Conservation (phyloP, 1,140 invertebrate genomes). For the Drosophila bifasciata region DNA sequence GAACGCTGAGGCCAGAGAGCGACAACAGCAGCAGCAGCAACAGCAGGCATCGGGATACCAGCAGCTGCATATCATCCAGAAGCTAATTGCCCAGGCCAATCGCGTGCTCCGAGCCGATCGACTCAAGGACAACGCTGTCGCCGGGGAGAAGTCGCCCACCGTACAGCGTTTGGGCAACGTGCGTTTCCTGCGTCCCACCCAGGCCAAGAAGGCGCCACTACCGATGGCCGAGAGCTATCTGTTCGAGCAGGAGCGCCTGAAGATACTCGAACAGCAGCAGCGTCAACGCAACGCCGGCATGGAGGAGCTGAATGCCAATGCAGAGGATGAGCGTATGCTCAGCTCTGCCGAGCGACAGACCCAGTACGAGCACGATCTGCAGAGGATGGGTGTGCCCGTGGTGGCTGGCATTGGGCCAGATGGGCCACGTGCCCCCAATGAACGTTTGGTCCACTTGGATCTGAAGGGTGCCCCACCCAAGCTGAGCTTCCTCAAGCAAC, state of each 20-base stretch:
- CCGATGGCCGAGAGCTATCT: slow-evolving; percentile 67
- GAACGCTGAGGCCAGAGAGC: slow-evolving; percentile 16
- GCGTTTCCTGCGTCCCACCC: slow-evolving; percentile 73
- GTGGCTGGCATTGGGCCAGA: slow-evolving; percentile 78
- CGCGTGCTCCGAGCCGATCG: slow-evolving; percentile 70
- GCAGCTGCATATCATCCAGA: slow-evolving; percentile 77
- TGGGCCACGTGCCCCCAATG: slow-evolving; percentile 77
- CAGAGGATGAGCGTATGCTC: slow-evolving; percentile 74
- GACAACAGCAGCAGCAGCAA: slow-evolving; percentile 20
- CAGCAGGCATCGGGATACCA: slow-evolving; percentile 46
- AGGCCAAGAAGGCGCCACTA: slow-evolving; percentile 66
- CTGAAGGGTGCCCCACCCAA: slow-evolving; percentile 95
- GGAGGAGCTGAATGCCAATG: slow-evolving; percentile 71
- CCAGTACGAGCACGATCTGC: slow-evolving; percentile 80
- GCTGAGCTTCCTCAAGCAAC: slow-evolving; percentile 87
- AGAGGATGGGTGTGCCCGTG: slow-evolving; percentile 78
- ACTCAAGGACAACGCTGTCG: slow-evolving; percentile 53
- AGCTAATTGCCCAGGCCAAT: slow-evolving; percentile 80
- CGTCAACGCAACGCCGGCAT: slow-evolving; percentile 66
- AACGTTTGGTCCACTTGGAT: slow-evolving; percentile 92
- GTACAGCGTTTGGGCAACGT: slow-evolving; percentile 60
- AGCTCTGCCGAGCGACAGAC: slow-evolving; percentile 75
- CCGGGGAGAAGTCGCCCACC: slow-evolving; percentile 1
- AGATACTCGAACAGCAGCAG: slow-evolving; percentile 80
- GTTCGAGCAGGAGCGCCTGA: slow-evolving; percentile 78